Percentiles rank a stretch among this genome's conserved stretches.
Conservation (phyloP, 1,140 invertebrate genomes). For the Cydia pomonella region DNA sequence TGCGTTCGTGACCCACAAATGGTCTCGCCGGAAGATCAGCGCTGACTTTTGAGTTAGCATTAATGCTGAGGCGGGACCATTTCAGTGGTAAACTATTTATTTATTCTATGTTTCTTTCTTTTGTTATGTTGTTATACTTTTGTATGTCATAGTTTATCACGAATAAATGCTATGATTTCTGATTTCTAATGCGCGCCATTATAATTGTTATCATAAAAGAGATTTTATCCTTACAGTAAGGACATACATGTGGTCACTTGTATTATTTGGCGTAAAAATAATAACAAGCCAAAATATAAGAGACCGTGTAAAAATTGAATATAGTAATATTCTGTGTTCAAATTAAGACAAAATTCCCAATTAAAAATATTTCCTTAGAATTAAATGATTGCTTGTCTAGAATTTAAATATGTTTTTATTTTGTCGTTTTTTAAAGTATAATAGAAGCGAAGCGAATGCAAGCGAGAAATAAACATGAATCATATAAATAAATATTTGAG, state of each 20-base stretch:
- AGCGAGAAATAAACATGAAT: too few relatives aligned
- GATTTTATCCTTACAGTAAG: not conserved
- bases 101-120: too few relatives aligned
- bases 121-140: too few relatives aligned
- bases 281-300: slow-evolving; percentile 8
- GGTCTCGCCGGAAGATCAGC: too few relatives aligned
- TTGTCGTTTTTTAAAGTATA: not conserved
- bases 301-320: slow-evolving; percentile 1
- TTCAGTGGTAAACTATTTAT: too few relatives aligned
- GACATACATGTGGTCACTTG: not conserved
- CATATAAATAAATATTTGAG: not conserved
- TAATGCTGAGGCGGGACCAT: too few relatives aligned
- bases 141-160: too few relatives aligned
- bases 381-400: slow-evolving; percentile 1
- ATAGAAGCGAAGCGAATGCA: not conserved
- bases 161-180: too few relatives aligned
- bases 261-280: not conserved
- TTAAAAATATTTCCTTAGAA: not conserved
- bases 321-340: not conserved
- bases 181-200: too few relatives aligned
- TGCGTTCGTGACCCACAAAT: too few relatives aligned
- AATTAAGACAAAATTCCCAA: slow-evolving; percentile 1
- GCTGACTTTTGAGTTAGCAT: too few relatives aligned
- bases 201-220: not conserved
- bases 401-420: not conserved